Evolutionary conservation across 1,140 invertebrate species (phyloP).

Genomic region (Dinoponera quadriceps): DNA sequence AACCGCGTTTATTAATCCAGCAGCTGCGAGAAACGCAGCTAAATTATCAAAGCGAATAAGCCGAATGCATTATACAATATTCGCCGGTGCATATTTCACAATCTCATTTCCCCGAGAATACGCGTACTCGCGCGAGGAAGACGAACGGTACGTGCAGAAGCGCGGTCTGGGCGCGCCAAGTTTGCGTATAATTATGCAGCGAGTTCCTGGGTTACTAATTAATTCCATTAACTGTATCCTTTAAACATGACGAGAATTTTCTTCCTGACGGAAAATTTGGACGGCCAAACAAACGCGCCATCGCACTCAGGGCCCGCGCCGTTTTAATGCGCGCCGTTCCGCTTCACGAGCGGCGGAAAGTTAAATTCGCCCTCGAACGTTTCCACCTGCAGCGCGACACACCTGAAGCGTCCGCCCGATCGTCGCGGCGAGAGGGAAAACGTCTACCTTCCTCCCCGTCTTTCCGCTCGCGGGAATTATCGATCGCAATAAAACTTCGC

Average conservation of each 20-base stretch:
- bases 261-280: constrained; percentile 41
- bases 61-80: constrained; percentile 63
- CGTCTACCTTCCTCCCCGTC: too few relatives aligned
- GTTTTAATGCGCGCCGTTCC: constrained; percentile 42
- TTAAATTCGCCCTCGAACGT: constrained; percentile 35
- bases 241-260: constrained; percentile 58
- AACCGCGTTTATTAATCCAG: constrained; percentile 35
- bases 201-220: constrained; percentile 52
- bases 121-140: constrained; percentile 6
- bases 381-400: constrained; percentile 22
- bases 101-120: constrained; percentile 35
- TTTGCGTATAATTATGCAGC: constrained; percentile 55
- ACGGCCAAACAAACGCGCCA: constrained; percentile 43
- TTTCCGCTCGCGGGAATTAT: neutral
- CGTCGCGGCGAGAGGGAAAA: neutral
- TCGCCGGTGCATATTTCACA: constrained; percentile 58
- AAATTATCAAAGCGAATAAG: constrained; percentile 67
- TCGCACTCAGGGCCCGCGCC: neutral
- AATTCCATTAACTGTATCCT: constrained; percentile 57
- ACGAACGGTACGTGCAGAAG: constrained; percentile 19
- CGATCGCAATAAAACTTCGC: constrained; percentile 12
- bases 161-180: constrained; percentile 29
- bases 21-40: constrained; percentile 30
- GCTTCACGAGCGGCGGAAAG: constrained; percentile 21
- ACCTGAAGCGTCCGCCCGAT: constrained; percentile 9